These are phyloP conservation scores for Zosterops pallidus DNA, from an alignment of 2,113 vertebrate species.

Conservation along the genomic window DNA sequence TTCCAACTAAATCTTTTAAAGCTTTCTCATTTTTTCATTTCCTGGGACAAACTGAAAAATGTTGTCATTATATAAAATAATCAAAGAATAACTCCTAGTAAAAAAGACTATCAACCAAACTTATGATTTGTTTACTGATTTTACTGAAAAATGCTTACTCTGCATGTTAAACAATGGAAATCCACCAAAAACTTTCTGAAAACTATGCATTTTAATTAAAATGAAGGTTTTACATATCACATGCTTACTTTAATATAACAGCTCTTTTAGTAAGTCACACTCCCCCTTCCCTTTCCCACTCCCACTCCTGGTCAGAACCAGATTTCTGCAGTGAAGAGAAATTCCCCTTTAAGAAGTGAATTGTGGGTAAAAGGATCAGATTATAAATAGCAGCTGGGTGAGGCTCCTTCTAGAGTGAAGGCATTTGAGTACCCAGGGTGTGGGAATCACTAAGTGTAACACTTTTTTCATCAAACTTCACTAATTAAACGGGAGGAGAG, in stretches of 20 bases:
- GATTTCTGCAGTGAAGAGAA: not conserved
- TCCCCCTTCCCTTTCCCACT: not conserved
- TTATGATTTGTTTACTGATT: not conserved
- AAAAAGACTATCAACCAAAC: not conserved
- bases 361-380: slow-evolving; percentile 33
- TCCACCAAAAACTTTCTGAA: not conserved
- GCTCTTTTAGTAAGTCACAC: not conserved
- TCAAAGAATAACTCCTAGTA: not conserved
- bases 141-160: not conserved
- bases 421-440: not conserved
- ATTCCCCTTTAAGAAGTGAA: slow-evolving; percentile 43
- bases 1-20: not conserved
- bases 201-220: not conserved
- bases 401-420: slow-evolving; percentile 2
- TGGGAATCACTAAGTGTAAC: not conserved
- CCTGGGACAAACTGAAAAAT: not conserved
- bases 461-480: not conserved
- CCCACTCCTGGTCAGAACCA: not conserved
- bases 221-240: not conserved
- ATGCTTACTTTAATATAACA: not conserved
- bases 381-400: slow-evolving; percentile 57
- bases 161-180: not conserved
- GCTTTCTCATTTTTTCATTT: not conserved
- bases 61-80: not conserved
- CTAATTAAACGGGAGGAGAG: not conserved